Percentiles rank a stretch among this genome's conserved stretches.
Conservation (phyloP, 2,113 vertebrate genomes). For the Triplophysa dalaica region DNA sequence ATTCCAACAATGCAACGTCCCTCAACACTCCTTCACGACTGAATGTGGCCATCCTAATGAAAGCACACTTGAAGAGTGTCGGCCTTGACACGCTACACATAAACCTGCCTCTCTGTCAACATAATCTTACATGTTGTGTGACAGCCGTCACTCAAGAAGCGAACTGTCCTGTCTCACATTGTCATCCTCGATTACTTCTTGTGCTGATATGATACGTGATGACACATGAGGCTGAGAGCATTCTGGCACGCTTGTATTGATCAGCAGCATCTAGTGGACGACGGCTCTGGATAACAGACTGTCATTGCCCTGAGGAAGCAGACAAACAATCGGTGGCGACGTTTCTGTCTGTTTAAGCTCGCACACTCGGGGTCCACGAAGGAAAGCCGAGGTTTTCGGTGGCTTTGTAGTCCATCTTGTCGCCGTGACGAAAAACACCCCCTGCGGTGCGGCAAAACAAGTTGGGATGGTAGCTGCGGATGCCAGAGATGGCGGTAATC, state of each 20-base stretch:
- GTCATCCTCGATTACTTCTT: constrained; percentile 40
- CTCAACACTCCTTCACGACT: not conserved
- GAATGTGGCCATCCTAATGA: not conserved
- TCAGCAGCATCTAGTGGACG: constrained; percentile 51
- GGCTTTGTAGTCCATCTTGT: constrained; percentile 56
- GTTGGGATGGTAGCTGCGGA: constrained; percentile 65
- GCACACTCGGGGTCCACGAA: constrained; percentile 35
- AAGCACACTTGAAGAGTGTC: not conserved
- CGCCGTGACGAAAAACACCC: constrained; percentile 63
- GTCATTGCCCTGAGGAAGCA: constrained; percentile 64
- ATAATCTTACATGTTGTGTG: constrained; percentile 44
- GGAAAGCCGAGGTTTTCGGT: constrained; percentile 54
- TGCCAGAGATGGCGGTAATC: constrained; percentile 77
- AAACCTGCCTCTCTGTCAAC: not conserved
- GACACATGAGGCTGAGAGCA: constrained; percentile 59
- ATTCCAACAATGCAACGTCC: not conserved
- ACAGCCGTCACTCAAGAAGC: constrained; percentile 57
- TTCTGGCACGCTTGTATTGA: constrained; percentile 65
- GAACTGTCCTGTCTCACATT: constrained; percentile 15
- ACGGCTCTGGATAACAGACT: constrained; percentile 62
- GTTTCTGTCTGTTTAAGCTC: constrained; percentile 64
- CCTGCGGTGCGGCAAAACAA: constrained; percentile 51
- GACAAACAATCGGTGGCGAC: constrained; percentile 62
- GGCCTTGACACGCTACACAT: not conserved
- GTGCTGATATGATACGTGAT: constrained; percentile 65